Evolutionary conservation across 64 coral and sea anemone genomes (phyloP).

Genomic region (Pocillopora verrucosa): DNA sequence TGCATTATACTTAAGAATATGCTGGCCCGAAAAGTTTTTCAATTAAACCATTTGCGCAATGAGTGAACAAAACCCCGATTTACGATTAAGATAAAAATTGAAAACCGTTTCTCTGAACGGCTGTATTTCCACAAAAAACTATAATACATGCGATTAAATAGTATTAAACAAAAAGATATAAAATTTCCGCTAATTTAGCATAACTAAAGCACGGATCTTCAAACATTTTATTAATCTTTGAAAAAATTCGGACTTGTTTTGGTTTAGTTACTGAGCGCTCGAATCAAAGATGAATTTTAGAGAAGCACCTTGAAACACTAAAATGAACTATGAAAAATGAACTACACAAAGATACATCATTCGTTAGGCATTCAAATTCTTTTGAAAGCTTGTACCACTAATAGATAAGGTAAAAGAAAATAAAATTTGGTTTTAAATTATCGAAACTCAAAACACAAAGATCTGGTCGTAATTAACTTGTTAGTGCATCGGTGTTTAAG

Average conservation of each 20-base stretch:
- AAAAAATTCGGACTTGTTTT: background rate
- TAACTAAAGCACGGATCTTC: conserved; percentile 1
- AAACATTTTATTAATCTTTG: background rate
- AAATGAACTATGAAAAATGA: background rate
- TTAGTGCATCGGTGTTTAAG: conserved; percentile 29
- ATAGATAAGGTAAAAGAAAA: conserved; percentile 25
- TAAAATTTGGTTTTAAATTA: conserved; percentile 34
- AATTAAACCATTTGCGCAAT: background rate
- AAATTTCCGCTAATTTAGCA: conserved; percentile 24
- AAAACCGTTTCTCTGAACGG: background rate
- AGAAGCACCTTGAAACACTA: background rate
- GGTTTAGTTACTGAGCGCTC: background rate
- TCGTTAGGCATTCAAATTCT: conserved; percentile 4
- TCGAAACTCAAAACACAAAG: conserved; percentile 22
- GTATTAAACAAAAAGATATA: conserved; percentile 16
- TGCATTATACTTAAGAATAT: background rate
- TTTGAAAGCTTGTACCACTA: conserved; percentile 8
- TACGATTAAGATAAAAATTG: background rate
- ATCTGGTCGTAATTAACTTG: conserved; percentile 31
- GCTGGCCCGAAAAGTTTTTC: background rate
- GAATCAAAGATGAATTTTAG: background rate
- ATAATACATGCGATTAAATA: background rate
- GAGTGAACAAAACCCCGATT: background rate
- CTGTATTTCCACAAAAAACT: background rate
- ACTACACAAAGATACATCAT: background rate